phyloP scores from a whole-genome alignment of 2,888 invertebrate species.

The Limnephilus rhombicus region DNA sequence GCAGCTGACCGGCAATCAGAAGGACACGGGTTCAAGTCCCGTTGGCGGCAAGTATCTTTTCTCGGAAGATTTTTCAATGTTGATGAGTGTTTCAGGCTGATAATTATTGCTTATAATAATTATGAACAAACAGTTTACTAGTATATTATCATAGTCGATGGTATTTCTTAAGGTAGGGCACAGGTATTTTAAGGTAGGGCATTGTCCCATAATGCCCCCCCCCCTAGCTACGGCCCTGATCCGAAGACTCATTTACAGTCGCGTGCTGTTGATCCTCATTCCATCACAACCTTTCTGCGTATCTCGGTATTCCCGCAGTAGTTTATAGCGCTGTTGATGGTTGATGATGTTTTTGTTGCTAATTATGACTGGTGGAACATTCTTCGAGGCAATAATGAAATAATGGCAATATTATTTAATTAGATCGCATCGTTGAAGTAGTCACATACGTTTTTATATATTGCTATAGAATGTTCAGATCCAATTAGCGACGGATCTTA shows the following conservation, averaged over 20 bases:
- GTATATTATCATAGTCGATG: too few species aligned
- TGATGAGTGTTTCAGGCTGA: too few species aligned
- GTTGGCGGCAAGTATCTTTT: too few species aligned
- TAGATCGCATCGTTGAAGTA: not conserved
- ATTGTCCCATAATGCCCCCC: too few species aligned
- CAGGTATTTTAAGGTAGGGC: too few species aligned
- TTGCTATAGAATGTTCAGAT: not conserved
- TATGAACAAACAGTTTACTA: too few species aligned
- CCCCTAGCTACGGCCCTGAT: too few species aligned
- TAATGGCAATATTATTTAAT: not conserved
- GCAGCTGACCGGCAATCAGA: too few species aligned
- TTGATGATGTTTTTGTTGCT: slow-evolving; percentile 8
- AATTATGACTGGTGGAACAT: slow-evolving; percentile 21
- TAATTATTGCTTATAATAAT: too few species aligned
- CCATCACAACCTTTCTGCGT: slow-evolving; percentile 19
- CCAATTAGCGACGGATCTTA: not conserved
- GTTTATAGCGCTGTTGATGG: not conserved
- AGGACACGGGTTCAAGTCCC: too few species aligned
- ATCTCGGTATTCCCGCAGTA: not conserved
- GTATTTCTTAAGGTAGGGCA: too few species aligned
- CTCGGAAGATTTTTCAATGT: too few species aligned
- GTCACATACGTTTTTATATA: not conserved
- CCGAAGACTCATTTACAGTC: not conserved
- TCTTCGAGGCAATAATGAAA: slow-evolving; percentile 1
- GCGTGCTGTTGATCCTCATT: slow-evolving; percentile 41